Base-by-base conservation (phyloP, 2,888 invertebrate species). In the Eilema depressum region DNA sequence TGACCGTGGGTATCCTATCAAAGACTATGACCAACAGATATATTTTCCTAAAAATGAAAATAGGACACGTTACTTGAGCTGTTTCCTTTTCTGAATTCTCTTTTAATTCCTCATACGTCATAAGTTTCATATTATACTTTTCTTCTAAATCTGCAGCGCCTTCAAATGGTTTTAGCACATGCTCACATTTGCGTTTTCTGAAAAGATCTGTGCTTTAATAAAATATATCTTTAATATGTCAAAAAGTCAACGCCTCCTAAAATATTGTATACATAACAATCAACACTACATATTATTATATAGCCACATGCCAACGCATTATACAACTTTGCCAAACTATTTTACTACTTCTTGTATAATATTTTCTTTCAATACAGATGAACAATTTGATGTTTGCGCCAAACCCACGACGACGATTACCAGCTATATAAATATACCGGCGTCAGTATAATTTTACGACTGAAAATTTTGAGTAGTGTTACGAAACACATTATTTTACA, bases 111-210 rank as follows among this genome's bases (percentile, higher is more conserved):
- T 93, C 90, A 65, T 91, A 95, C 2, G 87, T 67, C 11, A 89
- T 81, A 10, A 95, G 79, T 68, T 92, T 94, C 63, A 89, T 88
- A 67, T 92, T 91, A 78, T 93, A 95, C 75, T 95, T 95, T 65
- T 94, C 95, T 82, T 95, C 95, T 69, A 95, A 87, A 80, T 95
- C 95, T 17, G 73, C 33, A 20, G 91, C 88, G 23, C 86, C 87
- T 73, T 94, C 93, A 23, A 93, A 69, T 2, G 93, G 88, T 78
- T 95, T 95, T 30, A 95, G 81, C 25, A 94, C 94, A 68, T 95
- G 94, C 25, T 94, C 93, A 20, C 92, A 86, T 85, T 94, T 95
- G 70, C 95, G 88, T 83, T 95, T 95, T 74, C 95, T 94, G 78
- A 47, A 83, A 86, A 26, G n/a, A 60, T 20, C 30, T 20, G 30